Evolutionary conservation across 1,140 invertebrate genomes (phyloP).

Genomic region (Rhopalosiphum padi): DNA sequence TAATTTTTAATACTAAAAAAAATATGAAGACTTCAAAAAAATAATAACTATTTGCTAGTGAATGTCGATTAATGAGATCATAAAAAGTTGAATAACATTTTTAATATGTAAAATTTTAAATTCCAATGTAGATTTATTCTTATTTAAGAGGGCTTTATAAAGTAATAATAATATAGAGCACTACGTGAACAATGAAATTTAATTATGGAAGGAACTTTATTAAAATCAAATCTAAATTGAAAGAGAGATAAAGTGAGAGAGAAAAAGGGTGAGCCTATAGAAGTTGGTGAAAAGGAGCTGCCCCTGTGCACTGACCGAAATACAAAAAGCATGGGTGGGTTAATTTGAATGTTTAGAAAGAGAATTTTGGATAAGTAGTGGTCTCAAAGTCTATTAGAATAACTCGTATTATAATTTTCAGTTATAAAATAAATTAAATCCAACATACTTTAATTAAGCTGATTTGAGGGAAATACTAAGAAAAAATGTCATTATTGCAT

Average conservation of each 20-base stretch:
- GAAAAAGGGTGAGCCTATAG: not conserved
- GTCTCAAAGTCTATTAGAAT: not conserved
- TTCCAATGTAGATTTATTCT: not conserved
- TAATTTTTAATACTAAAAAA: not conserved
- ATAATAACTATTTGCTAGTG: not conserved
- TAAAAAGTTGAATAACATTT: not conserved
- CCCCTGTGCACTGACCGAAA: constrained; percentile 15
- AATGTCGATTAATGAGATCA: not conserved
- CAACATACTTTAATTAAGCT: not conserved
- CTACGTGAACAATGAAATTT: constrained; percentile 17
- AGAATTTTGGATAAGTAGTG: not conserved
- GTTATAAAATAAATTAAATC: not conserved
- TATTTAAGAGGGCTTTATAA: constrained; percentile 16
- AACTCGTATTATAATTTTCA: not conserved
- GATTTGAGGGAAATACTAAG: not conserved
- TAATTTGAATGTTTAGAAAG: constrained; percentile 42
- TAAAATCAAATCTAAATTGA: not conserved
- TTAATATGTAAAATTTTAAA: constrained; percentile 15
- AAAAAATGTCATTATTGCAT: not conserved
- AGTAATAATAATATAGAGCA: not conserved
- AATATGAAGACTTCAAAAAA: not conserved
- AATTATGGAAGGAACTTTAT: constrained; percentile 3
- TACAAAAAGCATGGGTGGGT: not conserved
- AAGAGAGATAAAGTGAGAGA: not conserved
- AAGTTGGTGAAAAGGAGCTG: not conserved